phyloP scores from a whole-genome alignment of 2,888 invertebrate species.

The Gryllus longicercus region DNA sequence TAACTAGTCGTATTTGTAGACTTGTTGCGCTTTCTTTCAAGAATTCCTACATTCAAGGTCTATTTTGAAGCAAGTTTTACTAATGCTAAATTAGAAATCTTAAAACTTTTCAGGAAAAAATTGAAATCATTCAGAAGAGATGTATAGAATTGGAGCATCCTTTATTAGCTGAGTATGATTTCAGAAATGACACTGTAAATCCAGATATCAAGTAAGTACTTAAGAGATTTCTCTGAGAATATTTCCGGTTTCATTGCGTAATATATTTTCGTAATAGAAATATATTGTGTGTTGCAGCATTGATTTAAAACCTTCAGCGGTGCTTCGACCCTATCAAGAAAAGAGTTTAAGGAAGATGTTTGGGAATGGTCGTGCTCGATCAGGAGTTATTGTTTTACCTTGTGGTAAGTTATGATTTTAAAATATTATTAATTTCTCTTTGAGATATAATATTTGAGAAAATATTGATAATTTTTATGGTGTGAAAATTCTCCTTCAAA shows the following conservation, averaged over 20 bases:
- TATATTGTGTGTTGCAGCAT: slow-evolving; percentile 48
- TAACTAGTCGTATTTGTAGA: no score
- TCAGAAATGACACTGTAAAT: slow-evolving; percentile 92
- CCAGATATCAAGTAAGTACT: slow-evolving; percentile 81
- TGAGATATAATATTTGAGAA: no score
- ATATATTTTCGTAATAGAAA: no score
- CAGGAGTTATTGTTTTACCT: slow-evolving; percentile 93
- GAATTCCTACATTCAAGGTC: no score
- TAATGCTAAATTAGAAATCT: neutral
- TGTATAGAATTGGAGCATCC: slow-evolving; percentile 98
- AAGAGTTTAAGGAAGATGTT: slow-evolving; percentile 99
- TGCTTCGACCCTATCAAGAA: slow-evolving; percentile 96
- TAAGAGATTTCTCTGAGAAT: neutral
- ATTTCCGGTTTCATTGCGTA: no score
- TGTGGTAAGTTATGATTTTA: slow-evolving; percentile 65
- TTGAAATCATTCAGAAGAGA: slow-evolving; percentile 94
- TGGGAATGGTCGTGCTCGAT: slow-evolving; percentile 91
- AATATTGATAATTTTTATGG: no score
- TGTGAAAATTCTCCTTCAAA: no score
- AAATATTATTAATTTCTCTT: no score
- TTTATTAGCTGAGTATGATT: slow-evolving; percentile 96
- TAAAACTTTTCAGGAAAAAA: slow-evolving; percentile 68
- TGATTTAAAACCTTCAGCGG: slow-evolving; percentile 83
- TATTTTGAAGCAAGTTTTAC: neutral
- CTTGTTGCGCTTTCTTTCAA: no score